Conservation (phyloP, 1,140 invertebrate genomes). For the Adoxophyes honmai region DNA sequence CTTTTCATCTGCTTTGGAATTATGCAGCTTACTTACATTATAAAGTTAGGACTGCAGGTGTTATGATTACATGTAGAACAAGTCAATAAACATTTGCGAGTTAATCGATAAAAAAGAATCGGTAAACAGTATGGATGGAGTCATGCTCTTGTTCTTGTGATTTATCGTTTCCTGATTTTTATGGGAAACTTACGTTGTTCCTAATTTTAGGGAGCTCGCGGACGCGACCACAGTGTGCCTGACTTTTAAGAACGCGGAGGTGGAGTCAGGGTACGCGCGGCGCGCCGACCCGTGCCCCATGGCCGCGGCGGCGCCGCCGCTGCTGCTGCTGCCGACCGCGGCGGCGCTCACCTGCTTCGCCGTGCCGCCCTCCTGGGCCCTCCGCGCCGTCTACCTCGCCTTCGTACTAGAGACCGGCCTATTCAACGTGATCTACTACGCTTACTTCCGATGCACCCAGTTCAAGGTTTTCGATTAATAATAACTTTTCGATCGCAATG, state of each 20-base stretch:
- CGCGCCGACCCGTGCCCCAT: slow-evolving; percentile 62
- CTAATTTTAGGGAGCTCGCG: slow-evolving; percentile 79
- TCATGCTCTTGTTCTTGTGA: background rate
- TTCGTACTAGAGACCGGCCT: slow-evolving; percentile 52
- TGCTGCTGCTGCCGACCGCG: slow-evolving; percentile 52
- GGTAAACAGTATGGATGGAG: no score
- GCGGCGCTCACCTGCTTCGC: slow-evolving; percentile 48
- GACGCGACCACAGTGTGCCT: slow-evolving; percentile 83
- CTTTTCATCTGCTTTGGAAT: no score
- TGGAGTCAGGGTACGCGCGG: slow-evolving; percentile 82
- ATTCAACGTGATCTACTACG: slow-evolving; percentile 53
- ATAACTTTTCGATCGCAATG: background rate
- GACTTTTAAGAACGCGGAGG: slow-evolving; percentile 80
- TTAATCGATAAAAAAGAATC: no score
- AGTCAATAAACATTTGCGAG: no score
- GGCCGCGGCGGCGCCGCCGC: slow-evolving; percentile 80
- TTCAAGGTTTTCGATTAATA: slow-evolving; percentile 41
- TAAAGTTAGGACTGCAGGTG: no score
- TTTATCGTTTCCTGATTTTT: background rate
- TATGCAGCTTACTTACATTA: no score
- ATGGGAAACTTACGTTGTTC: background rate
- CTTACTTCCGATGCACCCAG: slow-evolving; percentile 46
- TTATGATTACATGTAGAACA: no score
- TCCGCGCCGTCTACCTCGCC: slow-evolving; percentile 51
- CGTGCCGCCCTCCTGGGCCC: slow-evolving; percentile 43